Evolutionary conservation across 2,113 vertebrate genomes (phyloP).

Genomic region (Irena cyanogastra): DNA sequence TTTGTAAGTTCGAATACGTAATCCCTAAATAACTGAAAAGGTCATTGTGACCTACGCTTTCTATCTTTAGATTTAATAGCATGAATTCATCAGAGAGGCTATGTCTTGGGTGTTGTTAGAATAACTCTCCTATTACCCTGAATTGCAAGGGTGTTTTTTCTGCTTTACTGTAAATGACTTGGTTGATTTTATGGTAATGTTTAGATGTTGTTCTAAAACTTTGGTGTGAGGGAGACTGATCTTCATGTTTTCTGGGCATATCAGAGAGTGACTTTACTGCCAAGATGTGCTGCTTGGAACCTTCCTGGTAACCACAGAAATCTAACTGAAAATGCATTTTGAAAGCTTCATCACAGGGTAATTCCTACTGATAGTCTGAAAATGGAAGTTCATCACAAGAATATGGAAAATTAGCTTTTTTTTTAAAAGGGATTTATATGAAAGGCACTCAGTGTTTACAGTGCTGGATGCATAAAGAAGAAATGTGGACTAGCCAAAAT

Average conservation of each 20-base stretch:
- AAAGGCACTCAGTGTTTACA: not conserved
- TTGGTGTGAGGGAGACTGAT: not conserved
- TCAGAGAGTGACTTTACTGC: not conserved
- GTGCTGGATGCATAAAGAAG: not conserved
- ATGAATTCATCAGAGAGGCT: not conserved
- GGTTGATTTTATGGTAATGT: not conserved
- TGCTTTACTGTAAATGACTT: not conserved
- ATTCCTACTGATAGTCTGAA: not conserved
- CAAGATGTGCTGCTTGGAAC: not conserved
- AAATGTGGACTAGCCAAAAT: not conserved
- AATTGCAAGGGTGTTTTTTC: not conserved
- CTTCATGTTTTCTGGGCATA: not conserved
- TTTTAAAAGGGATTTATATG: not conserved
- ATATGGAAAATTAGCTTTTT: not conserved
- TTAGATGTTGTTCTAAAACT: not conserved
- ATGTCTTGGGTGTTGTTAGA: not conserved
- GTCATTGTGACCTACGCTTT: not conserved
- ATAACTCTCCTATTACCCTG: not conserved
- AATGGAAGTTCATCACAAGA: not conserved
- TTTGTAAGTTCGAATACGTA: not conserved
- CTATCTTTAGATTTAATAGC: slow-evolving; percentile 33
- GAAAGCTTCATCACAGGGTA: not conserved
- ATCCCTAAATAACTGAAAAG: slow-evolving; percentile 28
- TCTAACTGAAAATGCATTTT: not conserved
- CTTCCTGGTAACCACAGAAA: not conserved